These are phyloP conservation scores for Bombyx mori DNA, from an alignment of 1,140 invertebrate species.

Conservation along the genomic window DNA sequence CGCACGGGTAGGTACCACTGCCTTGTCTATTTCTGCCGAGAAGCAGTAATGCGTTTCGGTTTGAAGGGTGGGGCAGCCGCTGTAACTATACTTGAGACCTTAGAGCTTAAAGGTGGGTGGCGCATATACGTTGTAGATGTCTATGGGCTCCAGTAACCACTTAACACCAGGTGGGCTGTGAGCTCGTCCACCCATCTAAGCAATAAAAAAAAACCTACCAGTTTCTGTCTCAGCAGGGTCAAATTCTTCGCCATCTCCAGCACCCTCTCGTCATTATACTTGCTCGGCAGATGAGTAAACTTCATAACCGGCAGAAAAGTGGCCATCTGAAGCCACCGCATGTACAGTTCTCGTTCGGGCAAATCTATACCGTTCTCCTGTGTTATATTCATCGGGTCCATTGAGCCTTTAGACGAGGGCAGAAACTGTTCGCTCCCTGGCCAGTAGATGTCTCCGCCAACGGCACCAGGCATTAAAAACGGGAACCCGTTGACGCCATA, in stretches of 20 bases:
- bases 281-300: constrained; percentile 90
- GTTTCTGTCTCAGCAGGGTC: constrained; percentile 81
- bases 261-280: constrained; percentile 84
- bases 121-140: too few relatives aligned
- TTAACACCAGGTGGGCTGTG: too few relatives aligned
- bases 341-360: constrained; percentile 90
- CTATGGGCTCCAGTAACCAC: too few relatives aligned
- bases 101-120: too few relatives aligned
- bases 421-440: constrained; percentile 71
- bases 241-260: constrained; percentile 83
- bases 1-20: too few relatives aligned
- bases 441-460: constrained; percentile 86
- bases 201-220: constrained; percentile 59
- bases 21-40: too few relatives aligned
- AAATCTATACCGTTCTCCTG: constrained; percentile 74
- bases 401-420: constrained; percentile 45
- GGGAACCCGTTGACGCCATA: constrained; percentile 92
- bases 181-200: background rate
- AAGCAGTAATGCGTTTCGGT: too few relatives aligned
- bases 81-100: too few relatives aligned
- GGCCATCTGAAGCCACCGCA: constrained; percentile 95
- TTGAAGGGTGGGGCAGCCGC: too few relatives aligned
- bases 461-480: constrained; percentile 92
- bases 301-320: constrained; percentile 93
- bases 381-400: constrained; percentile 48